These are phyloP conservation scores for Masticophis lateralis DNA, from an alignment of 2,797 vertebrate genomes.

Conservation along the genomic window DNA sequence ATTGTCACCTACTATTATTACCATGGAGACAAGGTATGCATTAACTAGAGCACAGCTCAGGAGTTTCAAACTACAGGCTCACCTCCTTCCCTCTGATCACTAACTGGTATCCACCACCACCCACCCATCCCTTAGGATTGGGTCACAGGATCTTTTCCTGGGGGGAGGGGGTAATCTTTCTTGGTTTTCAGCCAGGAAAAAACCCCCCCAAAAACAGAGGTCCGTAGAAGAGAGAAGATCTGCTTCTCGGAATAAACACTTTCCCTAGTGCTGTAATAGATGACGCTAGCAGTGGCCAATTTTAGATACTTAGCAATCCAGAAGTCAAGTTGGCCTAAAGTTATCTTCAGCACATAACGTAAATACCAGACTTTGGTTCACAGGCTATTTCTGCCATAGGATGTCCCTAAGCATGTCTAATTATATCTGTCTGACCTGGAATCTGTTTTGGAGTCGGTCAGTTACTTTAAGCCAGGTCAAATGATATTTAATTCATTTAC, in stretches of 20 bases:
- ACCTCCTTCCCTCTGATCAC: background rate
- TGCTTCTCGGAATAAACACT: background rate
- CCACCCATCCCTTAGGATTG: background rate
- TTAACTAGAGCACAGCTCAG: background rate
- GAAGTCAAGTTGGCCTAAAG: background rate
- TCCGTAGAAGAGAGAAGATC: background rate
- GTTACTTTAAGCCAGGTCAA: background rate
- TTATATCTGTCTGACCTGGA: background rate
- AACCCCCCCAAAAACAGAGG: background rate
- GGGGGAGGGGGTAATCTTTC: background rate
- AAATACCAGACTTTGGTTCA: background rate
- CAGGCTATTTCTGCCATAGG: background rate
- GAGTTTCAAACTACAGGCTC: background rate
- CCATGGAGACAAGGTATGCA: background rate
- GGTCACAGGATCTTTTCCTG: background rate
- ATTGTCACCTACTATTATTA: background rate
- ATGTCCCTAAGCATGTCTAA: background rate
- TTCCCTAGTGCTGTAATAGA: background rate
- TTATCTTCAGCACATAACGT: background rate
- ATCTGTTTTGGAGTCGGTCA: background rate
- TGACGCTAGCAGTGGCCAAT: background rate
- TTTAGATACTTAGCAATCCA: background rate
- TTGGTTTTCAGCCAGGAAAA: background rate
- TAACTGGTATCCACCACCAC: background rate
- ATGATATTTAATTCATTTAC: background rate